Base-by-base conservation (phyloP, 2,797 vertebrate species). In the Tapirus indicus region DNA sequence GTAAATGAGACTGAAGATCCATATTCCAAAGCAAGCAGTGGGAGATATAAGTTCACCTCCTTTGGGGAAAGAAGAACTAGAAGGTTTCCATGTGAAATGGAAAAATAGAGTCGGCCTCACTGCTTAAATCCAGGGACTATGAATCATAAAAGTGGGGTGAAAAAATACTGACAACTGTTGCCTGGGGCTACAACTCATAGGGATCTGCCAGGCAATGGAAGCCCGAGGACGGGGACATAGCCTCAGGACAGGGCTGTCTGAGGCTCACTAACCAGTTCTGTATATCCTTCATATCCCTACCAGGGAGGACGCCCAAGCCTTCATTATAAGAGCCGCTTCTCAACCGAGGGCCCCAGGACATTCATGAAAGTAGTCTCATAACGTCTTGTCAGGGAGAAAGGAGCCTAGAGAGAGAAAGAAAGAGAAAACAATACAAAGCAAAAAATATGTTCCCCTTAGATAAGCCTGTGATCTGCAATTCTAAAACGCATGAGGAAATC, bases 401-500 rank as follows among this genome's bases (percentile, higher is more conserved):
- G 38, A 71, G 4, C 11, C 21, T 20, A 64, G 58, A 83, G 17
- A 56, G 35, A 47, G 58, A 96, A 93, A 72, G 35, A 82, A 93
- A 72, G 35, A 82, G 23, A 88, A 91, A 74, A 54, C 27, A 79
- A 23, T 69, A 49, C 32, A 87, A 91, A 86, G 27, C n/a, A 89
- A 69, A 68, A 95, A 85, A 68, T 38, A 64, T 23, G 21, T 6
- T 74, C 32, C 6, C n/a, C 17, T 86, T 95, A 68, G 47, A 47
- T 60, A 92, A 96, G 78, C 35, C 13, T 86, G 23, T 83, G 69
- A 92, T 86, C 25, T 25, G n/a, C 12, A 85, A 58, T 64, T 82
- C 78, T 82, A 94, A 94, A 92, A 87, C 94, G 41, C 69, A 56
- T 84, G 62, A 71, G 88, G 75, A 95, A 95, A 54, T 95, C 7